A percentile compares a stretch with the other conserved stretches of the same genome.
These are phyloP conservation scores for Calosoma granatense DNA, from an alignment of 1,140 invertebrate species.

Conservation along the genomic window DNA sequence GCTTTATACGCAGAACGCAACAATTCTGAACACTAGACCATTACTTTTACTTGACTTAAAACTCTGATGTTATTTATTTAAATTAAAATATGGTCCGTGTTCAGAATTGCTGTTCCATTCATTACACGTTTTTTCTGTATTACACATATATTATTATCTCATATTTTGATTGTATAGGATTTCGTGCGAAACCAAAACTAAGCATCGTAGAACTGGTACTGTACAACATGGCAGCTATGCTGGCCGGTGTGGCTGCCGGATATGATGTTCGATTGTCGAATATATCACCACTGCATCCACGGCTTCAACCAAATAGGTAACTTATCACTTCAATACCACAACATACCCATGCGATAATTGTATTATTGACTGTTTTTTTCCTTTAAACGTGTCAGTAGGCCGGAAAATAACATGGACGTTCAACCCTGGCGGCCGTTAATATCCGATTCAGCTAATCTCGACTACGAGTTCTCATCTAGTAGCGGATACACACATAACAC, in stretches of 20 bases:
- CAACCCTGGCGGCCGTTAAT: conserved; percentile 28
- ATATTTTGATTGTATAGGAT: too few relatives aligned
- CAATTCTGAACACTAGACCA: not conserved
- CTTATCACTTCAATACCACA: conserved; percentile 9
- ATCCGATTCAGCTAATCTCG: conserved; percentile 17
- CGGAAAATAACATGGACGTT: conserved; percentile 25
- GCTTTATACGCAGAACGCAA: not conserved
- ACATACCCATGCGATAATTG: not conserved
- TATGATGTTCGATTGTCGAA: conserved; percentile 85
- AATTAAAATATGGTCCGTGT: too few relatives aligned
- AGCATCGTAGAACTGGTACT: conserved; percentile 73
- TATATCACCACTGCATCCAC: conserved; percentile 71
- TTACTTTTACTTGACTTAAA: not conserved
- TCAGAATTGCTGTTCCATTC: too few relatives aligned
- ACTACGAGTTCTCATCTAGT: conserved; percentile 47
- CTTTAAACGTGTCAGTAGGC: conserved; percentile 18
- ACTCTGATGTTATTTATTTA: too few relatives aligned
- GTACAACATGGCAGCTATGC: conserved; percentile 82
- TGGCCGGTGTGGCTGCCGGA: conserved; percentile 80
- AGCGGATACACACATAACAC: conserved; percentile 72
- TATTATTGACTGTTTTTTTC: conserved; percentile 7
- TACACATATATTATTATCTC: too few relatives aligned
- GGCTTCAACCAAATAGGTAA: conserved; percentile 54
- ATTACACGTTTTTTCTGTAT: too few relatives aligned
- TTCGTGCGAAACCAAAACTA: conserved; percentile 51